These are phyloP conservation scores for Etheostoma spectabile DNA, from an alignment of 2,113 vertebrate species.

Conservation along the genomic window DNA sequence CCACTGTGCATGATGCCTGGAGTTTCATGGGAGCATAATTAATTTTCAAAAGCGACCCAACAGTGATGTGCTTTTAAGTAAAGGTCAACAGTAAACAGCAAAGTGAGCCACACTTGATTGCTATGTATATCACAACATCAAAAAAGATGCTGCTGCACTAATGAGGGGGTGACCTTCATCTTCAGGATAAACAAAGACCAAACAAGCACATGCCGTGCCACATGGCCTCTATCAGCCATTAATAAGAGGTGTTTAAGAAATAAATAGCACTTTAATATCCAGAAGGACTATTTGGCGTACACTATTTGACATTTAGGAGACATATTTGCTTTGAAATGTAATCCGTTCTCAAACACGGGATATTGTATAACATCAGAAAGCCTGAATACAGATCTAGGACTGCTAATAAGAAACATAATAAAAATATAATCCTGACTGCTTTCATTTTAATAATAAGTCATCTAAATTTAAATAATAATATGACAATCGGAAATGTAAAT, in stretches of 20 bases:
- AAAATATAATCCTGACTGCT: conserved; percentile 6
- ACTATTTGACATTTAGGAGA: conserved; percentile 41
- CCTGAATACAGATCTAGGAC: conserved; percentile 1
- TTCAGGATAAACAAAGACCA: conserved; percentile 70
- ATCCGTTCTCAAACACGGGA: not conserved
- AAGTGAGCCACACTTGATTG: conserved; percentile 71
- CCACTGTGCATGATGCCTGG: conserved; percentile 62
- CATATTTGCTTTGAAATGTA: conserved; percentile 1
- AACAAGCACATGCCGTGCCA: conserved; percentile 52
- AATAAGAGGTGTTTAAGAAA: conserved; percentile 52
- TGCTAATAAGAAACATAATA: conserved; percentile 19
- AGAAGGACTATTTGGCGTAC: conserved; percentile 11
- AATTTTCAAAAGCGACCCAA: conserved; percentile 70
- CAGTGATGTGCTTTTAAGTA: conserved; percentile 79
- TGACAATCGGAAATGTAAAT: conserved; percentile 51
- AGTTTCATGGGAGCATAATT: conserved; percentile 77
- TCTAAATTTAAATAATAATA: conserved; percentile 12
- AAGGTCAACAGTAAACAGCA: conserved; percentile 77
- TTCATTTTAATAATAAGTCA: conserved; percentile 35
- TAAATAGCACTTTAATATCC: conserved; percentile 53
- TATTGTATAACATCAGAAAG: not conserved
- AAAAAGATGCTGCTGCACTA: conserved; percentile 75
- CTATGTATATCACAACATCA: conserved; percentile 79
- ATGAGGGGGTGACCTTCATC: conserved; percentile 81
- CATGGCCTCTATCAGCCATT: conserved; percentile 54